Percentiles rank a stretch among this genome's conserved stretches.
These are phyloP conservation scores for Phalacrocorax carbo DNA, from an alignment of 2,113 vertebrate species.

Conservation along the genomic window DNA sequence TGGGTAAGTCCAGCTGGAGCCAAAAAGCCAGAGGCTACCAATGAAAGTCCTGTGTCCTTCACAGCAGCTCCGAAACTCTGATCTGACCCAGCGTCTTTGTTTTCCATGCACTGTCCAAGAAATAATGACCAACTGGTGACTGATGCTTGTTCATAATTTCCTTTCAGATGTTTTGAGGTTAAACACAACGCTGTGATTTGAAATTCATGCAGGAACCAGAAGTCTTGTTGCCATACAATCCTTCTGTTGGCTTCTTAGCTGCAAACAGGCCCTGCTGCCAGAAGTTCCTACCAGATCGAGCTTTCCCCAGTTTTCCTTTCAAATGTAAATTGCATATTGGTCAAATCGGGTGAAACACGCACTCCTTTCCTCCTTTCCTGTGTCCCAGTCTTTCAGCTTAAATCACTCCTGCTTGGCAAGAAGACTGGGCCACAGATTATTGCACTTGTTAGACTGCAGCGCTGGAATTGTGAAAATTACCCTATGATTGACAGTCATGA, in stretches of 20 bases:
- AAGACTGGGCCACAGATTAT: not conserved
- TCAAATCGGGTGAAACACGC: slow-evolving; percentile 4
- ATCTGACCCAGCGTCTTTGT: not conserved
- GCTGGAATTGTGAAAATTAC: slow-evolving; percentile 19
- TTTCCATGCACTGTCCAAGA: not conserved
- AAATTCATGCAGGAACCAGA: slow-evolving; percentile 24
- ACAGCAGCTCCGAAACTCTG: not conserved
- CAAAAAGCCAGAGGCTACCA: not conserved
- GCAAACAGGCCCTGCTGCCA: slow-evolving; percentile 54
- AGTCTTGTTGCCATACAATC: slow-evolving; percentile 47
- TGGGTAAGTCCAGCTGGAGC: not conserved
- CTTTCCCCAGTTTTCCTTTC: slow-evolving; percentile 40
- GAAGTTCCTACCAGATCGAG: slow-evolving; percentile 5
- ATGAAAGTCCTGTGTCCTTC: not conserved
- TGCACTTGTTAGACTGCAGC: slow-evolving; percentile 17
- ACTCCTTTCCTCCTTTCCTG: not conserved
- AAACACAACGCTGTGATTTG: not conserved
- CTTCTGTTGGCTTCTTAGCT: slow-evolving; percentile 49
- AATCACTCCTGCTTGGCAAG: not conserved
- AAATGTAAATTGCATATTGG: slow-evolving; percentile 30
- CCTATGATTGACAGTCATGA: not conserved
- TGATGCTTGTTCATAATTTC: not conserved
- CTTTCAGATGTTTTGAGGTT: slow-evolving; percentile 38
- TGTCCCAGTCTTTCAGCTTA: not conserved
- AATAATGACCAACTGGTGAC: not conserved